Percentiles rank a stretch among this genome's conserved stretches.
Conservation (phyloP, 2,888 invertebrate species). For the Meteorus colon region DNA sequence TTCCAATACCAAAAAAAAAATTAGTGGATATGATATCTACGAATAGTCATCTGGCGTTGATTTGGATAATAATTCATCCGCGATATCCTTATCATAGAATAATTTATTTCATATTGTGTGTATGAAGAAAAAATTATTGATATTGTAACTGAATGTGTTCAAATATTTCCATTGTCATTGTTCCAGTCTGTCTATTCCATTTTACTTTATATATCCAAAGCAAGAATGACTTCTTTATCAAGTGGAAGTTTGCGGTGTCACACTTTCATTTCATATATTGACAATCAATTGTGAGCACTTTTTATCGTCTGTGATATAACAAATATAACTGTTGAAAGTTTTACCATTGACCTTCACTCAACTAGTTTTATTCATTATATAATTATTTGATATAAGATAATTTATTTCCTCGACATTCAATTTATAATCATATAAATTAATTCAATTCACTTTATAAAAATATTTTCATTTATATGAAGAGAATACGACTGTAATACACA, state of each 20-base stretch:
- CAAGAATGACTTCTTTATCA: slow-evolving; percentile 42
- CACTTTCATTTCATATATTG: slow-evolving; percentile 22
- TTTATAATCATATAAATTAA: no score
- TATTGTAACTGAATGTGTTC: no score
- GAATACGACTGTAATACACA: no score
- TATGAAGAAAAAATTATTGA: no score
- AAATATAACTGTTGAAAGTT: neutral
- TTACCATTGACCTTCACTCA: slow-evolving; percentile 3
- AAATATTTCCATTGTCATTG: neutral
- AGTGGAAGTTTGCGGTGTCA: slow-evolving; percentile 48
- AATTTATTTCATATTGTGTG: no score
- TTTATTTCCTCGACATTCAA: neutral
- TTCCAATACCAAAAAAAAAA: no score
- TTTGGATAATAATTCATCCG: no score
- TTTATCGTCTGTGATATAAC: neutral
- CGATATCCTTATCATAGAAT: no score
- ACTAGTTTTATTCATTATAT: neutral
- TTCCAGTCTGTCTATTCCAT: neutral
- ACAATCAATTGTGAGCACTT: slow-evolving; percentile 27
- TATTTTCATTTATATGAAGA: no score
- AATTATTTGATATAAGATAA: neutral
- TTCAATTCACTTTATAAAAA: no score
- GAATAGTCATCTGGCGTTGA: no score
- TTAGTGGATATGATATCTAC: no score
- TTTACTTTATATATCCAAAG: neutral